phyloP scores from a whole-genome alignment of 2,797 vertebrate genomes.

The Sciurus carolinensis region DNA sequence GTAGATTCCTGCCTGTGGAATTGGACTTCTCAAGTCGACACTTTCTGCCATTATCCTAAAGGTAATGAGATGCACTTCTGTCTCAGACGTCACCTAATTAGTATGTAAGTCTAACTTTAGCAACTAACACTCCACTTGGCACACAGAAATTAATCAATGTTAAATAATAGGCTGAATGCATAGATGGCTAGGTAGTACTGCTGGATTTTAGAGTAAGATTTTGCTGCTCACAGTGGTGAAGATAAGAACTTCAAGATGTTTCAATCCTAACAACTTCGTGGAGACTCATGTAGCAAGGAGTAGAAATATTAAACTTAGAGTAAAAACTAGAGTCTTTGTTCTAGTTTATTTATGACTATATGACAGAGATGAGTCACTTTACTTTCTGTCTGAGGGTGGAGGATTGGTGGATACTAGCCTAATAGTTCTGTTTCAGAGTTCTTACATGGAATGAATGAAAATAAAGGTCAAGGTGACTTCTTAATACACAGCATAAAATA shows the following conservation, averaged over 20 bases:
- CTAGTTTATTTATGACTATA: not conserved
- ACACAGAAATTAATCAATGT: not conserved
- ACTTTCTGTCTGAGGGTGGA: not conserved
- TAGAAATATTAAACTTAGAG: not conserved
- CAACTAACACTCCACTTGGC: not conserved
- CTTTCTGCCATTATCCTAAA: not conserved
- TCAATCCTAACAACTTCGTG: not conserved
- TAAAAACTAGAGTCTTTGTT: not conserved
- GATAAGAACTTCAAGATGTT: not conserved
- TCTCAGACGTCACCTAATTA: not conserved
- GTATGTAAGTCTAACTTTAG: not conserved
- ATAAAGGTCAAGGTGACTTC: not conserved
- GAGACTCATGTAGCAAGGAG: not conserved
- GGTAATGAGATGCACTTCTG: not conserved
- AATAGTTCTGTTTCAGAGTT: constrained; percentile 3
- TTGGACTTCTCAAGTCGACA: not conserved
- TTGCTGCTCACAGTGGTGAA: not conserved
- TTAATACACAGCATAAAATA: not conserved
- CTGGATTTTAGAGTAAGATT: not conserved
- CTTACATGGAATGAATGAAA: not conserved
- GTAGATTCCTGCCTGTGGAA: not conserved
- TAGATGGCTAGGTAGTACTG: not conserved
- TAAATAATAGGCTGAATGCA: not conserved
- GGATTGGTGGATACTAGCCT: not conserved
- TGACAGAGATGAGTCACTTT: not conserved